phyloP scores from a whole-genome alignment of 2,797 vertebrate species.

The Centroberyx gerrardi region DNA sequence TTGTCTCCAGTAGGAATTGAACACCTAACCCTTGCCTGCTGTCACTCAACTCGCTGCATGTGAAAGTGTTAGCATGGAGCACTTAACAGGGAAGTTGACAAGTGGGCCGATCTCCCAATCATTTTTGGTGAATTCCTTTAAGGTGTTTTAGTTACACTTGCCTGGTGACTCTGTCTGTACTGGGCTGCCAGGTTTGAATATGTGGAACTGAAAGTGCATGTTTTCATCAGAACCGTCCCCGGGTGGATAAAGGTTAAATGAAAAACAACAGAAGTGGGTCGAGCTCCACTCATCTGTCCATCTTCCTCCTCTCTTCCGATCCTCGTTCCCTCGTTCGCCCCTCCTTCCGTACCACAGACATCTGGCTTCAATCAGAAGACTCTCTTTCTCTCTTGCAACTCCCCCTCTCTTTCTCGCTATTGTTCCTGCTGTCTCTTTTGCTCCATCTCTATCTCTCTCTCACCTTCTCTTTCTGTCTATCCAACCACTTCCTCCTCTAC shows the following conservation, averaged over 20 bases:
- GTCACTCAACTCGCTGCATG: no score
- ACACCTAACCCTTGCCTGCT: no score
- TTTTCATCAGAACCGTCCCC: no score
- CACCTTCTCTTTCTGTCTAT: neutral
- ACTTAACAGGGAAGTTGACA: no score
- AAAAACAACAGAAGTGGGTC: constrained; percentile 8
- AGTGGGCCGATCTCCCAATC: no score
- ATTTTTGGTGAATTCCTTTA: no score
- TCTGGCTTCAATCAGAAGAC: constrained; percentile 67
- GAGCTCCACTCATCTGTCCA: neutral
- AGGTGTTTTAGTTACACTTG: neutral
- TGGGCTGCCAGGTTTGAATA: no score
- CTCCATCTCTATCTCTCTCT: neutral
- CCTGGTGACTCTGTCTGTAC: no score
- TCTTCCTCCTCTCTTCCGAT: constrained; percentile 46
- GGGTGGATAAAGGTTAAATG: neutral
- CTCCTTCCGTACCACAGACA: constrained; percentile 48
- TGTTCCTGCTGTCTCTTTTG: neutral
- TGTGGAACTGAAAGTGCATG: no score
- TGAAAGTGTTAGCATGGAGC: no score
- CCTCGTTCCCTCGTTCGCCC: constrained; percentile 14
- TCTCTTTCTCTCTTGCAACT: neutral
- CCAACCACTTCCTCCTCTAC: neutral
- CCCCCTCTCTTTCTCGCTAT: neutral
- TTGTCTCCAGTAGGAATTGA: no score